phyloP scores from a whole-genome alignment of 2,888 invertebrate genomes.

The Rhagonycha lutea region DNA sequence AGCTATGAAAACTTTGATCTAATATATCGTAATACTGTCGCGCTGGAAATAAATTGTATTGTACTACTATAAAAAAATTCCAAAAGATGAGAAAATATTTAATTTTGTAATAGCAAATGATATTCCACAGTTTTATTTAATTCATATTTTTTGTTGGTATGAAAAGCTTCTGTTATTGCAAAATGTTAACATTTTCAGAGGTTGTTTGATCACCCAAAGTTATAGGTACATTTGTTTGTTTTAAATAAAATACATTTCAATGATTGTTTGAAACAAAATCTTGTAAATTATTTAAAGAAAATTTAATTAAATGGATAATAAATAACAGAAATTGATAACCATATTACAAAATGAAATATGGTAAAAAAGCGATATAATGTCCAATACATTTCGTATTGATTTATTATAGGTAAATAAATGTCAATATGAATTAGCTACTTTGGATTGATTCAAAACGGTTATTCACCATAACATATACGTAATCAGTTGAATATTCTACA shows the following conservation, averaged over 20 bases:
- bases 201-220: not conserved
- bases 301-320: not conserved
- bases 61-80: not conserved
- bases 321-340: not conserved
- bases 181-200: not conserved
- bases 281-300: not conserved
- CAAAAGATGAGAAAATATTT: not conserved
- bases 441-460: not conserved
- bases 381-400: not conserved
- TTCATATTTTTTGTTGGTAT: too few species aligned
- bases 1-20: not conserved
- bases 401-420: conserved; percentile 3
- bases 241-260: not conserved
- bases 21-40: not conserved
- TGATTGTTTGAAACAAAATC: not conserved
- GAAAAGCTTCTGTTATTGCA: not conserved
- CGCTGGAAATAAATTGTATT: not conserved
- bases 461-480: not conserved
- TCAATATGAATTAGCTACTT: conserved; percentile 2
- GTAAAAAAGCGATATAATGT: not conserved
- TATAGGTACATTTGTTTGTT: not conserved
- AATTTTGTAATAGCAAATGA: not conserved
- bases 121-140: not conserved
- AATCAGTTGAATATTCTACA: not conserved
- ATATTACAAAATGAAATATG: not conserved